Conservation (phyloP, 2,797 vertebrate species). For the Silurus aristotelis region DNA sequence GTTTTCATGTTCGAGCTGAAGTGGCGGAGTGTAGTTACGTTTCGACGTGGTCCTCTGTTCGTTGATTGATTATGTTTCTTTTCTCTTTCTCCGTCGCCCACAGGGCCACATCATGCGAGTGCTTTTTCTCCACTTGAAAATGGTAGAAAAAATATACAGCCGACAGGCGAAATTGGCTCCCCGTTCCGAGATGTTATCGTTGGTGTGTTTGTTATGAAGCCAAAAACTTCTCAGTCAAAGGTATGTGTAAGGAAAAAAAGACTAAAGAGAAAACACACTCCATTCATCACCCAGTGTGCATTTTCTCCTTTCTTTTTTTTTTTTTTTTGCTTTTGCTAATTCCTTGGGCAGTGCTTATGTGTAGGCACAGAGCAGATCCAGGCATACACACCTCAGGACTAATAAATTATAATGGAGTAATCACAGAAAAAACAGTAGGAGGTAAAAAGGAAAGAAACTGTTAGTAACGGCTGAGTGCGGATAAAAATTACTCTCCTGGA, state of each 20-base stretch:
- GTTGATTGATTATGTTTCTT: constrained; percentile 50
- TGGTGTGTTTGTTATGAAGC: constrained; percentile 47
- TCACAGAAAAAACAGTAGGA: neutral
- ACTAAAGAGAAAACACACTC: constrained; percentile 34
- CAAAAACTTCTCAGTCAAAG: constrained; percentile 37
- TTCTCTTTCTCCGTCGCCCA: constrained; percentile 19
- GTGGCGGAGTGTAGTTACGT: neutral
- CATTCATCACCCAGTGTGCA: constrained; percentile 1
- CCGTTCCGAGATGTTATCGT: constrained; percentile 54
- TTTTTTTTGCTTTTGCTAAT: neutral
- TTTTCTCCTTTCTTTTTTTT: neutral
- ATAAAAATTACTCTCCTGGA: neutral
- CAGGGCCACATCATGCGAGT: constrained; percentile 45
- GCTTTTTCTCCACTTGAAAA: constrained; percentile 46
- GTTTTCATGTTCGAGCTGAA: constrained; percentile 8
- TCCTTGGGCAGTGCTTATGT: neutral
- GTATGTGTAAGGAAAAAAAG: constrained; percentile 23
- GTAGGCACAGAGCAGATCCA: constrained; percentile 2
- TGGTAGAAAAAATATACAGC: constrained; percentile 56
- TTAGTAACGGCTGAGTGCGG: neutral
- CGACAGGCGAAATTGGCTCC: constrained; percentile 49
- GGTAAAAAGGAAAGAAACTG: neutral
- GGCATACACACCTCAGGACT: constrained; percentile 1
- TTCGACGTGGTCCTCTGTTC: constrained; percentile 6
- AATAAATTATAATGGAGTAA: constrained; percentile 14